Conservation (phyloP, 2,888 invertebrate species). For the Oligia latruncula region DNA sequence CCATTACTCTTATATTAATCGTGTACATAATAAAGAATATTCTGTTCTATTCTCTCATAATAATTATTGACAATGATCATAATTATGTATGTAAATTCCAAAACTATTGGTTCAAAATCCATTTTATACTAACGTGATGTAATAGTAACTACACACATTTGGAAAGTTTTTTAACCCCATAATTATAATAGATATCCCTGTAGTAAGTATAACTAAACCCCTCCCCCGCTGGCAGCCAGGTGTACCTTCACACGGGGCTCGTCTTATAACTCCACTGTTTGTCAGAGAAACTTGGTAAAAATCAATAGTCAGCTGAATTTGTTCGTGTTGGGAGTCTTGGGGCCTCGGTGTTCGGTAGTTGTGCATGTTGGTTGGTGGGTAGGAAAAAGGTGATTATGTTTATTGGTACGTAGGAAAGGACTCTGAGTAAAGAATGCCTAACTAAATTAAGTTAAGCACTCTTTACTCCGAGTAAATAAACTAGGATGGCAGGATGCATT, state of each 20-base stretch:
- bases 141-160: not conserved
- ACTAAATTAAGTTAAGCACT: not conserved
- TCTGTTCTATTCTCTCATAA: not conserved
- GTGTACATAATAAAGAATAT: not conserved
- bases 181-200: not conserved
- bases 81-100: not conserved
- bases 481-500: not conserved
- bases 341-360: not conserved
- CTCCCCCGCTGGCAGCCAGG: conserved; percentile 41
- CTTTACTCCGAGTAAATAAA: not conserved
- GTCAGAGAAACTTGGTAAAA: conserved; percentile 24
- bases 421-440: too few species aligned
- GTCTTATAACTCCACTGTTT: conserved; percentile 12
- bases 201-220: conserved; percentile 34
- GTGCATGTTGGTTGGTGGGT: not conserved
- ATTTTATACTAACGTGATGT: not conserved
- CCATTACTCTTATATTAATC: not conserved
- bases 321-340: conserved; percentile 9
- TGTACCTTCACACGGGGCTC: conserved; percentile 61
- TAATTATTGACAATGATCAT: not conserved
- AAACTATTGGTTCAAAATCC: not conserved
- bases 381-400: not conserved
- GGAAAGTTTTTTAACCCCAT: not conserved
- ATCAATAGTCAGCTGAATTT: conserved; percentile 45
- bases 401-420: not conserved